Percentiles rank a stretch among this genome's conserved stretches.
Conservation (phyloP, 2,797 vertebrate genomes). For the Sebastolobus alascanus region DNA sequence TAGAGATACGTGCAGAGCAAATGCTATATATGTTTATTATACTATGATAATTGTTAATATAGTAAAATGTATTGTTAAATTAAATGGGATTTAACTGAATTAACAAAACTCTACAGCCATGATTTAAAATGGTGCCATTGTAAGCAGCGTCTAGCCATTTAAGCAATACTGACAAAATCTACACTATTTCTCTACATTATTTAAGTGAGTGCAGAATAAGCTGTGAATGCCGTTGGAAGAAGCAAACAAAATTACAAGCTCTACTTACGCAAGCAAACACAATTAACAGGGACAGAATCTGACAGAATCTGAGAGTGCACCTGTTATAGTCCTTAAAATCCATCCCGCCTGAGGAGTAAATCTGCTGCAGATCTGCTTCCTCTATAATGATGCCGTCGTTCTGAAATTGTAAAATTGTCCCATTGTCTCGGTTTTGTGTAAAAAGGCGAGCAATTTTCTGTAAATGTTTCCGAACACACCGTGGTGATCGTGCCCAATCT, state of each 20-base stretch:
- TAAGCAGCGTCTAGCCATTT: constrained; percentile 3
- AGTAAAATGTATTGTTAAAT: neutral
- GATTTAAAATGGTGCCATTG: neutral
- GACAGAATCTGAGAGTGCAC: constrained; percentile 51
- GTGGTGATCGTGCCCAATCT: constrained; percentile 20
- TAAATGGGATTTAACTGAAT: neutral
- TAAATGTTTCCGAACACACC: constrained; percentile 10
- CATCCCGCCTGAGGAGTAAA: constrained; percentile 63
- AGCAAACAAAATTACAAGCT: constrained; percentile 71
- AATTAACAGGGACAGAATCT: constrained; percentile 66
- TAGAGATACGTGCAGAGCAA: neutral
- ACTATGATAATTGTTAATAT: neutral
- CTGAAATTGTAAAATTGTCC: constrained; percentile 39
- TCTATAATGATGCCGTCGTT: constrained; percentile 40
- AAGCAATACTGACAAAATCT: constrained; percentile 11
- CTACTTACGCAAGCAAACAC: constrained; percentile 64
- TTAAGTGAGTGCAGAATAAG: constrained; percentile 34
- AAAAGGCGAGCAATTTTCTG: constrained; percentile 42
- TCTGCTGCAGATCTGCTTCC: constrained; percentile 55
- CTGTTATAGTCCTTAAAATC: constrained; percentile 56
- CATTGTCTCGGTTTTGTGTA: constrained; percentile 29
- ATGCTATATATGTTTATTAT: constrained; percentile 9
- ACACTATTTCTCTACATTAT: constrained; percentile 14
- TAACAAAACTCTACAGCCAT: neutral
- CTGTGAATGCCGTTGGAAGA: constrained; percentile 37